Conservation (phyloP, 2,888 invertebrate genomes). For the Pycnomerus fuliginosus region DNA sequence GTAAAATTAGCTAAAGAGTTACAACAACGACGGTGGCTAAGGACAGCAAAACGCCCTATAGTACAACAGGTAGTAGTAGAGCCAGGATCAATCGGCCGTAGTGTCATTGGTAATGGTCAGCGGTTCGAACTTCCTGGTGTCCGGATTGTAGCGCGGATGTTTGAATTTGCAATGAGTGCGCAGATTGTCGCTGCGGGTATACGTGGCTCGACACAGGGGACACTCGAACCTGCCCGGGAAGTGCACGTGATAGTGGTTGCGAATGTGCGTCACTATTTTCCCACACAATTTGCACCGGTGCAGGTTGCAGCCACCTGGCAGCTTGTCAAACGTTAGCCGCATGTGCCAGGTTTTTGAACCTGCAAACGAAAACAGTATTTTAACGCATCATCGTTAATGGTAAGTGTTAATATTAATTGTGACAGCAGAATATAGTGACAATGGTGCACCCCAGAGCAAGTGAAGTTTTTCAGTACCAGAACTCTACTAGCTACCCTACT, state of each 20-base stretch:
- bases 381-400: conserved; percentile 20
- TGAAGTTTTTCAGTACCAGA: conserved; percentile 26
- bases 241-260: conserved; percentile 93
- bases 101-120: conserved; percentile 57
- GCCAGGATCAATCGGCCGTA: conserved; percentile 55
- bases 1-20: conserved; percentile 17
- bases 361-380: conserved; percentile 65
- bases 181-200: conserved; percentile 90
- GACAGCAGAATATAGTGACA: conserved; percentile 53
- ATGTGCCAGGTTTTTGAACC: conserved; percentile 95
- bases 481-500: conserved; percentile 1
- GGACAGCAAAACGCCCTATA: conserved; percentile 49
- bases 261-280: conserved; percentile 92
- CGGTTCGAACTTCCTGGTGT: conserved; percentile 79
- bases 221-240: conserved; percentile 91
- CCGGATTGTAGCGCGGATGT: conserved; percentile 83
- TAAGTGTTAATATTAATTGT: conserved; percentile 38
- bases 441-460: conserved; percentile 52
- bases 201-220: conserved; percentile 86
- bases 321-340: conserved; percentile 91
- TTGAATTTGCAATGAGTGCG: conserved; percentile 92
- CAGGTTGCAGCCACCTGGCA: conserved; percentile 89
- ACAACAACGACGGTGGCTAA: conserved; percentile 34
- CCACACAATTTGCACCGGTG: conserved; percentile 93
- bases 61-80: conserved; percentile 48